Evolutionary conservation across 1,140 invertebrate genomes (phyloP), one percentile per base, ranked within the genome.

Genomic region (Trissolcus basalis): DNA sequence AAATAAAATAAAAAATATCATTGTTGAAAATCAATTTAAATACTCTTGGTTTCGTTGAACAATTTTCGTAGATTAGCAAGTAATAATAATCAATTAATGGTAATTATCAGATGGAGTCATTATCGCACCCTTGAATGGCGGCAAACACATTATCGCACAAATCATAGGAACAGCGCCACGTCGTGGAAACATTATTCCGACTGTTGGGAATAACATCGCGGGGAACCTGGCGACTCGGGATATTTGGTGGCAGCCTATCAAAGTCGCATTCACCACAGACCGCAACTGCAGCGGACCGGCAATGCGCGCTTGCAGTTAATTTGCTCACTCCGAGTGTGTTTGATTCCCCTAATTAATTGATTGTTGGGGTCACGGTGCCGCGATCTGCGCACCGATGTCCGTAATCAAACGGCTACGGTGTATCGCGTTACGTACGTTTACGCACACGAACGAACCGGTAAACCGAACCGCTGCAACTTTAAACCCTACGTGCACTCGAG

Each of bases 311-410:
- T 82, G 86, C 86, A 88, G 86, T 88, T 88, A 88, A 88, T 88
- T 88, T 88, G 86, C 83, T 82, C 86, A 85, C 86, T 88, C 82
- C 86, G 83, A 87, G 86, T 88, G 87, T 84, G 85, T 87, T 88
- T 87, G 86, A 88, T 88, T 88, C 85, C 85, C 83, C 85, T 88
- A 88, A 88, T 88, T 88, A 88, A 88, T 88, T 88, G 87, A 87
- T 86, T 86, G 83, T 77, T 80, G 77, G 85, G 86, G 85, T 82
- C 80, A 79, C 74, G 78, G 74, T 83, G 80, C 77, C 68, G 65
- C 64, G 67, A 67, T 79, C 63, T 50, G 74, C 68, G 79, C 80
- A 81, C 80, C 82, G 81, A 86, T 85, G 82, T 79, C 80, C 77
- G 80, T 87, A 87, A 87, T 87, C 85, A 83, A 84, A 72, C 70